A percentile compares a stretch with the other conserved stretches of the same genome.
phyloP scores from a whole-genome alignment of 2,888 invertebrate genomes.

The Phytoseiulus persimilis region DNA sequence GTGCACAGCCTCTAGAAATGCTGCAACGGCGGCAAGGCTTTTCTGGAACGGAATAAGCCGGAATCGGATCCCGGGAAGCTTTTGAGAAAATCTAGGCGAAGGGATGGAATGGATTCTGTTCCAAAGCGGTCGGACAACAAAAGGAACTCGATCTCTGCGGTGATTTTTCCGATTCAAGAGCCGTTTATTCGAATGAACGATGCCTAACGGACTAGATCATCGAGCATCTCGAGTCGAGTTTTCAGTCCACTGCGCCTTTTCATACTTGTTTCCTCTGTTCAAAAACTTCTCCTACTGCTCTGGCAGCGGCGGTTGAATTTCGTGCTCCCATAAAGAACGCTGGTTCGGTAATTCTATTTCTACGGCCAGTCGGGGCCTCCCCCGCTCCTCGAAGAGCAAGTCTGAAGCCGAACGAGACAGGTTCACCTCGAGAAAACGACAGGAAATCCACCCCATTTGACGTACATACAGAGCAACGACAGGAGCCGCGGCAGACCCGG shows the following conservation, averaged over 20 bases:
- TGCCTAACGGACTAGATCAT: background rate
- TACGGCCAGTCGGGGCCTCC: background rate
- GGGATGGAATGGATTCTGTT: background rate
- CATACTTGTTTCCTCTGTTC: background rate
- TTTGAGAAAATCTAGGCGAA: background rate
- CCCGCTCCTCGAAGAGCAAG: background rate
- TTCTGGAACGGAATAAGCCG: background rate
- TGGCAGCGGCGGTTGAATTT: background rate
- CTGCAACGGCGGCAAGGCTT: background rate
- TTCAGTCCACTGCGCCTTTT: background rate
- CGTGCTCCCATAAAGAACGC: background rate
- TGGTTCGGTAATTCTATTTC: background rate
- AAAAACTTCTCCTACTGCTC: background rate
- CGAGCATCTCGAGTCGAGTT: background rate
- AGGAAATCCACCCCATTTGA: constrained; percentile 5
- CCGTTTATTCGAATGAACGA: background rate
- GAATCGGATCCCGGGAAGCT: background rate
- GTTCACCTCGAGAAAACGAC: background rate
- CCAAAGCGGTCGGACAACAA: background rate
- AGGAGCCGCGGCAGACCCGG: background rate
- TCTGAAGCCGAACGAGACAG: background rate
- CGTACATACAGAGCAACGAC: background rate
- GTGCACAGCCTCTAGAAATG: background rate
- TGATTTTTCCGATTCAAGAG: background rate
- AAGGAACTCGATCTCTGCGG: background rate